Conservation (phyloP, 2,797 vertebrate species). For the Gadopsis bispinosus region DNA sequence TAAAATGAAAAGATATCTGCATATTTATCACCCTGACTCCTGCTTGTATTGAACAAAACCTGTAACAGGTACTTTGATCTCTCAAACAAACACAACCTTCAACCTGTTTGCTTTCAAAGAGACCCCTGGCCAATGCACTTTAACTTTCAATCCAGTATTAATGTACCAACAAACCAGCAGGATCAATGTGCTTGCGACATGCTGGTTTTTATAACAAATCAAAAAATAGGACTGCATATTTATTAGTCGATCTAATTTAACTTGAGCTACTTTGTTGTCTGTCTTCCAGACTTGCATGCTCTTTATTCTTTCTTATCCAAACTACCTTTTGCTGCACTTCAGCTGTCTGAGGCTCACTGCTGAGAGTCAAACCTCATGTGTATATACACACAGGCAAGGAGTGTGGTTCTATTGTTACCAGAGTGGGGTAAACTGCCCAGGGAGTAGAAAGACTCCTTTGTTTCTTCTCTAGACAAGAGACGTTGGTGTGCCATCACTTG, state of each 20-base stretch:
- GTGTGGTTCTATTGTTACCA: slow-evolving; percentile 55
- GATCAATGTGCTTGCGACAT: neutral
- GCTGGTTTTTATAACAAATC: neutral
- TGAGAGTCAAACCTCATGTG: slow-evolving; percentile 21
- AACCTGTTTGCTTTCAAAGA: slow-evolving; percentile 38
- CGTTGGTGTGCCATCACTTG: slow-evolving; percentile 66
- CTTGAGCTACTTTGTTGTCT: neutral
- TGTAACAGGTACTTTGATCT: slow-evolving; percentile 34
- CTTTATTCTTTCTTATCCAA: neutral
- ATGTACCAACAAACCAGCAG: slow-evolving; percentile 11
- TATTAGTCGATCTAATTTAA: neutral
- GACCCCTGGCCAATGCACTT: slow-evolving; percentile 26
- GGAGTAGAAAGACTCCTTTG: slow-evolving; percentile 72
- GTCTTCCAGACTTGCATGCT: neutral
- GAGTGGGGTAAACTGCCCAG: slow-evolving; percentile 33
- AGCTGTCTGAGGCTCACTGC: slow-evolving; percentile 17
- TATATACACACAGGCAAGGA: slow-evolving; percentile 15
- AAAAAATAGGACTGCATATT: neutral
- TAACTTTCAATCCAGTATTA: slow-evolving; percentile 24
- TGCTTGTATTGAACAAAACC: slow-evolving; percentile 1
- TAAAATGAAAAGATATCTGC: neutral
- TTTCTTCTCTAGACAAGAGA: slow-evolving; percentile 70
- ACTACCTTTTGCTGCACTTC: slow-evolving; percentile 16
- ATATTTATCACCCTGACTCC: neutral
- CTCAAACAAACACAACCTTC: slow-evolving; percentile 55